These are phyloP conservation scores for Drosophila truncata DNA, from an alignment of 1,140 invertebrate species.

Conservation along the genomic window DNA sequence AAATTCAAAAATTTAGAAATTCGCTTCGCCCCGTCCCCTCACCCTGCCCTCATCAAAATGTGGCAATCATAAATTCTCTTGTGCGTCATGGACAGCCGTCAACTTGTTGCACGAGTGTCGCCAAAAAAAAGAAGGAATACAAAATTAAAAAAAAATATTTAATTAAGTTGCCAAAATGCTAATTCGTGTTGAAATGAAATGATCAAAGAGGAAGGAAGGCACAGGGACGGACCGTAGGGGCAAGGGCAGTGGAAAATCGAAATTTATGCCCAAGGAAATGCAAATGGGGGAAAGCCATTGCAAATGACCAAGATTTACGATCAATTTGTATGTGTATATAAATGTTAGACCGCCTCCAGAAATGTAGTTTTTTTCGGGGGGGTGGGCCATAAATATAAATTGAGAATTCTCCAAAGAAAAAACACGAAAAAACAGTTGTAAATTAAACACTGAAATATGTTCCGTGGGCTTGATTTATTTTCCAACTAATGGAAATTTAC, in stretches of 20 bases:
- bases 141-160: conserved; percentile 33
- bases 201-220: conserved; percentile 46
- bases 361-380: background rate
- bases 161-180: conserved; percentile 64
- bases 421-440: conserved; percentile 15
- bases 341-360: conserved; percentile 18
- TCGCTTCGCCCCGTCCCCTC: background rate
- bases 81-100: conserved; percentile 78
- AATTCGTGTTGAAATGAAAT: conserved; percentile 63
- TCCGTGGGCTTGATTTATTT: conserved; percentile 31
- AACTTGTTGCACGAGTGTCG: conserved; percentile 70
- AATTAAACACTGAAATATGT: conserved; percentile 31
- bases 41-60: conserved; percentile 3
- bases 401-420: conserved; percentile 25
- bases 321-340: conserved; percentile 62
- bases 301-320: conserved; percentile 63
- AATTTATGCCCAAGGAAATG: conserved; percentile 49
- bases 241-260: conserved; percentile 24
- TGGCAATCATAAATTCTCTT: conserved; percentile 77
- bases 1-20: conserved; percentile 28
- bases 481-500: conserved; percentile 41
- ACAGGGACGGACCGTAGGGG: background rate
- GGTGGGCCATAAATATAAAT: conserved; percentile 32
- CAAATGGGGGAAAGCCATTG: conserved; percentile 18
- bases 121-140: background rate